These are phyloP conservation scores for Trichacis sp. DNA, from an alignment of 2,888 invertebrate species.

Conservation along the genomic window DNA sequence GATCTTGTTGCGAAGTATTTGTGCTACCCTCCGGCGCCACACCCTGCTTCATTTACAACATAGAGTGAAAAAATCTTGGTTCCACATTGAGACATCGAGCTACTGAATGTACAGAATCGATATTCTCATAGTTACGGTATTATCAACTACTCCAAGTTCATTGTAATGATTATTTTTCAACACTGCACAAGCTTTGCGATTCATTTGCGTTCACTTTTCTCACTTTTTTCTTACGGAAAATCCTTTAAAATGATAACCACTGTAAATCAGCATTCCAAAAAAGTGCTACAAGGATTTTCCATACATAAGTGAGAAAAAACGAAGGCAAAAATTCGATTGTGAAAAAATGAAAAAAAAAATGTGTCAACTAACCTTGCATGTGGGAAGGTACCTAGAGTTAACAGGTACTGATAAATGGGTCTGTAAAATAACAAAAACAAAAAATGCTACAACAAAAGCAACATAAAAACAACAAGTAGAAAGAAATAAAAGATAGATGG, in stretches of 20 bases:
- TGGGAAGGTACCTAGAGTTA: constrained; percentile 86
- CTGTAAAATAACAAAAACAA: constrained; percentile 78
- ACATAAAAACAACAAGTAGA: no score
- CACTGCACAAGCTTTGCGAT: constrained; percentile 12
- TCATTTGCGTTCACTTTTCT: background rate
- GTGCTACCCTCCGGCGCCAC: constrained; percentile 76
- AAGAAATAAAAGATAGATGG: no score
- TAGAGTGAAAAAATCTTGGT: no score
- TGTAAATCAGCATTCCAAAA: no score
- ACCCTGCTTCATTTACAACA: constrained; percentile 68
- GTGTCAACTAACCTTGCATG: constrained; percentile 78
- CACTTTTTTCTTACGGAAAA: background rate
- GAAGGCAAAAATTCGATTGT: constrained; percentile 3
- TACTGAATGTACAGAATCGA: constrained; percentile 3
- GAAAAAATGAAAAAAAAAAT: constrained; percentile 11
- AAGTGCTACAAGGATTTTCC: no score
- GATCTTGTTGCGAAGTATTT: constrained; percentile 73
- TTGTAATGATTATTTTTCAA: constrained; percentile 25
- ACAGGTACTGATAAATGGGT: constrained; percentile 89
- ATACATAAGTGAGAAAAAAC: background rate
- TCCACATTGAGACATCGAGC: no score
- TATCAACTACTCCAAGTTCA: constrained; percentile 14
- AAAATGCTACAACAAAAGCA: constrained; percentile 72
- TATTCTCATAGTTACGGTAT: constrained; percentile 7
- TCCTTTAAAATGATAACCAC: no score